Evolutionary conservation across 30 jellyfish, hydroid and myxozoan genomes (phyloP), one percentile per base, ranked within the genome.

Genomic region (Turritopsis rubra): DNA sequence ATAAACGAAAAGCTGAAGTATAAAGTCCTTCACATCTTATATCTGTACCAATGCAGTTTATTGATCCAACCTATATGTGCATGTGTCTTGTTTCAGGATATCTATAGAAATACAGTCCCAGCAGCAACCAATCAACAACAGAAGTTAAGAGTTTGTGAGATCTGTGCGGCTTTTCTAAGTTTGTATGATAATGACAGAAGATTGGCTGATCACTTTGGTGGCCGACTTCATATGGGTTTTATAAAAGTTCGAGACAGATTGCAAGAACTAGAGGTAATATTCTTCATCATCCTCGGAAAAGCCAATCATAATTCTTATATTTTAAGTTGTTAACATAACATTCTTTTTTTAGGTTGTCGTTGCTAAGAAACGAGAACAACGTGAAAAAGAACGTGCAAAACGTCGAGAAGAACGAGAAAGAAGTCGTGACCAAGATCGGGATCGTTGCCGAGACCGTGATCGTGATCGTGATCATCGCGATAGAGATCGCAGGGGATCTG

Each of bases 161-260:
- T 94, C 29, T 94, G 99, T 86, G 99, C 96, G n/a, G 99, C 99
- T 4, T 94, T 90, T 41, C 87, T 94, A 13, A 94, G 99, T 83
- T 87, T 94, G 75, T 94, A 94, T 71, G 99, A 94, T 75, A 94
- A 94, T 71, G 99, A 94, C 85, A 85, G 99, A 54, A 84, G 99
- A 81, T 72, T 94, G 20, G 99, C 99, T 16, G 99, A 94, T 79
- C 99, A 94, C 76, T 94, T 94, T 87, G 99, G 99, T 16, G 99
- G 99, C 26, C 90, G 95, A 68, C 85, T 94, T 21, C 99, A 94
- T 81, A 94, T 94, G 99, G 99, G 99, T 17, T 94, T 94, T 81
- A 94, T 94, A 24, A 80, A 83, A 85, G 95, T 94, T 13, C 84
- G 99, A 24, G 97, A 94, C 1, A 86, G 99, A 65, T 80, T 89